Evolutionary conservation across 2,888 invertebrate species (phyloP), one percentile per base, ranked within the genome.

Genomic region (Megaustenia siamemsis): DNA sequence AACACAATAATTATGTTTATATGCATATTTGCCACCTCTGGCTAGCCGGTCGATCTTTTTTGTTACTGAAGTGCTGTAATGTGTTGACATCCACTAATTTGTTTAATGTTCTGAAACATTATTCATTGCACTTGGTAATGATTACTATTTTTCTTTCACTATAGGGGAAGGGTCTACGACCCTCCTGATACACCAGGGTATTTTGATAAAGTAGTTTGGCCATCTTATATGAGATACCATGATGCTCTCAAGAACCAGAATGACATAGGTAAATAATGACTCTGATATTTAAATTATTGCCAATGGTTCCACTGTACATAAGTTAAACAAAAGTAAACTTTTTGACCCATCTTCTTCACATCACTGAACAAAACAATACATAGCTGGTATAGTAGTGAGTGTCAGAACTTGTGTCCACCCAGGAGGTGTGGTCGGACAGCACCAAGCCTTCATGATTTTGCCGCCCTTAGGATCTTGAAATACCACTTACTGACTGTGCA

Each of bases 181-280:
- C 98, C 98, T 35, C 97, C 98, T 0, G 98, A 98, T 94, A 95
- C 96, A 1, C 96, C 96, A 0, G 97, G 97, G 0, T 98, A 98
- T 95, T 98, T 98, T 94, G 97, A 98, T 71, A 94, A 94, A 88
- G 96, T 96, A 92, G 97, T 97, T n/a, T 98, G 98, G 98, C 98
- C 98, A n/a, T 96, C 96, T 91, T 97, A 98, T 89, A 86, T 93
- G 53, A 88, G 90, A 60, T 93, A 94, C 88, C 88, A 92, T 63
- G 87, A 92, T 83, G 88, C 84, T 24, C 80, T 92, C 24, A 77
- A 87, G 38, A 86, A 87, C 53, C 90, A 91, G 83, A 77, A 78
- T 40, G 91, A 92, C 86, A 91, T 93, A 76, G 89, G 92, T 93
- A 86, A 82, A 78, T 76, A n/a, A 82, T n/a, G n/a, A n/a, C n/a